These are phyloP conservation scores for Anthonomus grandis DNA, from an alignment of 1,140 invertebrate species.

Conservation along the genomic window DNA sequence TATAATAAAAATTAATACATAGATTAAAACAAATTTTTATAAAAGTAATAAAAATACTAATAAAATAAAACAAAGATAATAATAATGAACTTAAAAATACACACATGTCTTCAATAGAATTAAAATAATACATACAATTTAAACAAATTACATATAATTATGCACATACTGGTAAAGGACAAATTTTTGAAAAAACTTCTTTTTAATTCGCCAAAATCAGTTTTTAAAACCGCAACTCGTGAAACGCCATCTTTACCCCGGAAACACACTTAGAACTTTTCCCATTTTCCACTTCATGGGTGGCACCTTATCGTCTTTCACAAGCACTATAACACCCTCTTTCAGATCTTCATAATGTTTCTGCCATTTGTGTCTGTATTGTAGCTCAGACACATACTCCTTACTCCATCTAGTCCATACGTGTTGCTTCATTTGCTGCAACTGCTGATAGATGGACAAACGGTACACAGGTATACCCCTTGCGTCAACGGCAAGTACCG, in stretches of 20 bases:
- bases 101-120: too few relatives aligned
- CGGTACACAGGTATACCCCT: slow-evolving; percentile 1
- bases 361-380: slow-evolving; percentile 26
- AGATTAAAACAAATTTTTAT: too few relatives aligned
- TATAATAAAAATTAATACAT: too few relatives aligned
- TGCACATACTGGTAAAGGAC: too few relatives aligned
- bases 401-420: slow-evolving; percentile 27
- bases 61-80: too few relatives aligned
- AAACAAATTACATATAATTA: too few relatives aligned
- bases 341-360: not conserved
- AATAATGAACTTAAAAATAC: too few relatives aligned
- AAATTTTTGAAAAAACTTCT: too few relatives aligned
- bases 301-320: slow-evolving; percentile 24
- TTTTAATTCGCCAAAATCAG: too few relatives aligned
- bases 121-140: too few relatives aligned
- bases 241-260: not conserved
- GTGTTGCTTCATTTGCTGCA: slow-evolving; percentile 6
- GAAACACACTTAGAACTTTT: not conserved
- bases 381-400: slow-evolving; percentile 31
- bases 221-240: too few relatives aligned
- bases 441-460: not conserved
- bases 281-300: slow-evolving; percentile 8
- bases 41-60: too few relatives aligned
- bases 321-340: slow-evolving; percentile 16
- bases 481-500: not conserved